Evolutionary conservation across 2,113 vertebrate species (phyloP).

Genomic region (Gnathonemus echidnorhynchus): DNA sequence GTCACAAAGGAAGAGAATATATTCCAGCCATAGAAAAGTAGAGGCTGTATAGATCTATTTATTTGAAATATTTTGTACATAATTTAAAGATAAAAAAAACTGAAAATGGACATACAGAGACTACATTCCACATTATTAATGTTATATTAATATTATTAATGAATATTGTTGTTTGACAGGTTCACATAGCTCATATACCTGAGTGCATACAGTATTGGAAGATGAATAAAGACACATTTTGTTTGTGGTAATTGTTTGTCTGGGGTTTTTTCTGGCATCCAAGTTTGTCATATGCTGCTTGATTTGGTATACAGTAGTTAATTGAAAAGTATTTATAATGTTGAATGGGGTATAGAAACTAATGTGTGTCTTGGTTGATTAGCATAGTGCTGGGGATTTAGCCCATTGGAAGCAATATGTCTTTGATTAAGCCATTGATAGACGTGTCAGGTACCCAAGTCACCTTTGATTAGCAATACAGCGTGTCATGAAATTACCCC

Average conservation of each 20-base stretch:
- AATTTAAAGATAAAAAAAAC: conserved; percentile 42
- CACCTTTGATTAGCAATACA: not conserved
- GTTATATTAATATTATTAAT: conserved; percentile 58
- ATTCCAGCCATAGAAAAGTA: conserved; percentile 24
- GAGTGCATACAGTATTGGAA: conserved; percentile 50
- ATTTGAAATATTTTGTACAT: conserved; percentile 59
- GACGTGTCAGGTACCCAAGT: not conserved
- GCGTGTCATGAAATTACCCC: not conserved
- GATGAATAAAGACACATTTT: conserved; percentile 51
- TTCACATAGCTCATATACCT: conserved; percentile 52
- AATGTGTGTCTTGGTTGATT: not conserved
- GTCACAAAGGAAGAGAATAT: conserved; percentile 35
- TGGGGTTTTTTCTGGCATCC: not conserved
- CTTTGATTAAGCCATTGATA: not conserved
- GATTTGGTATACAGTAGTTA: not conserved
- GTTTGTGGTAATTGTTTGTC: conserved; percentile 17
- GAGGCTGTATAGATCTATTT: conserved; percentile 53
- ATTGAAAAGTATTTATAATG: not conserved
- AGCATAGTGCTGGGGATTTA: not conserved
- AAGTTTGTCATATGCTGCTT: not conserved
- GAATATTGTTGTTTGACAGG: conserved; percentile 58
- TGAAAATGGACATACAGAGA: conserved; percentile 36
- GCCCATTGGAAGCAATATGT: not conserved
- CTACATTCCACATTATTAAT: conserved; percentile 65
- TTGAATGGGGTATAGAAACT: not conserved